Evolutionary conservation across 2,797 vertebrate species (phyloP).

Genomic region (Uromys caudimaculatus): DNA sequence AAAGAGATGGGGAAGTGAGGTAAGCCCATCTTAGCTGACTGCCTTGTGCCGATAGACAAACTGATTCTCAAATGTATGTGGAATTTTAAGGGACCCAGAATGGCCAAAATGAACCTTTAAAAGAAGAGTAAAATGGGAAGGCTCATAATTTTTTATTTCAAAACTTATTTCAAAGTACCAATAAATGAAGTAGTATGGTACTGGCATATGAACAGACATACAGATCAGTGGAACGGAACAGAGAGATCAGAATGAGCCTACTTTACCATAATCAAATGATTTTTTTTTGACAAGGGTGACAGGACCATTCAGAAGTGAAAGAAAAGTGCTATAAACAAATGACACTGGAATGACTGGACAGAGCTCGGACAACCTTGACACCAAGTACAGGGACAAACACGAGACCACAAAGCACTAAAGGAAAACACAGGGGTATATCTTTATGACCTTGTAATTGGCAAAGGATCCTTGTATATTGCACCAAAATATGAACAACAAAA

Average conservation of each 20-base stretch:
- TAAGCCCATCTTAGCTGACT: background rate
- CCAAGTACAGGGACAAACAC: background rate
- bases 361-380: background rate
- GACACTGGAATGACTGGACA: background rate
- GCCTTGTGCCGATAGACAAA: background rate
- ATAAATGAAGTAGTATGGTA: background rate
- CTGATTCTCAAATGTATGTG: background rate
- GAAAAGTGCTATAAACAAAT: constrained; percentile 32
- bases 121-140: constrained; percentile 15
- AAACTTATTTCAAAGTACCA: constrained; percentile 19
- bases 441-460: constrained; percentile 13
- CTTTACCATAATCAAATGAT: background rate
- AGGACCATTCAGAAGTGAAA: constrained; percentile 14
- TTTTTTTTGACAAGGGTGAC: background rate
- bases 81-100: background rate
- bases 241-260: constrained; percentile 6
- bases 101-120: constrained; percentile 17
- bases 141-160: constrained; percentile 50
- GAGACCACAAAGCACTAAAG: constrained; percentile 22
- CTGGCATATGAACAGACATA: background rate
- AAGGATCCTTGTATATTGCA: constrained; percentile 30
- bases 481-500: background rate
- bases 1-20: background rate
- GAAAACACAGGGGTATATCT: background rate
- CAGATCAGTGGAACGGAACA: background rate